Base-by-base conservation (phyloP, 2,113 vertebrate species). In the Pterocles gutturalis region DNA sequence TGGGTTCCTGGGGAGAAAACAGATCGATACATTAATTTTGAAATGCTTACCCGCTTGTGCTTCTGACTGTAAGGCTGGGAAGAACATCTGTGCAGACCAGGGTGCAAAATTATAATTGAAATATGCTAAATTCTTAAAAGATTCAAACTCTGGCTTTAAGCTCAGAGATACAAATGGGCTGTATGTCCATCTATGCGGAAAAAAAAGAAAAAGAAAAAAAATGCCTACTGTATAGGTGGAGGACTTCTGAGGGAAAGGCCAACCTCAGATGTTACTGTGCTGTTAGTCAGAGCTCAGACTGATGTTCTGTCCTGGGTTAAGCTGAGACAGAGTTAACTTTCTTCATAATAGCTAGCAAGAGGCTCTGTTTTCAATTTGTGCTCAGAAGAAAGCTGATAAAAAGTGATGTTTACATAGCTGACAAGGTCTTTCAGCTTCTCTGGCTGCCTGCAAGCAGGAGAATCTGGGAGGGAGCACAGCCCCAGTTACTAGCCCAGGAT, bases 21-120 rank as follows among this genome's bases (percentile, higher is more conserved):
- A 49, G 65, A 55, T 34, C 0, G 0, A 34, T 33, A 11, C 3
- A 29, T n/a, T 66, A 2, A 13, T 25, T 81, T 89, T 38, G 15
- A 82, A 61, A 58, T 21, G 11, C 11, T 85, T 58, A 29, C 15
- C 11, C 31, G 64, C 6, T 24, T 28, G 9, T 66, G 25, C 13
- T 57, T 73, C 55, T 84, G 48, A 20, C 60, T 75, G 9, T 70
- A 34, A 66, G 33, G 8, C 34, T 75, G 31, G 16, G n/a, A 79
- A 28, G 31, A 83, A 33, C 25, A 67, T 7, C 36, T 55, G 22
- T 31, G 57, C 24, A 86, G 62, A 31, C 2, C 24, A 67, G 21
- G 8, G 10, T 72, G 53, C 5, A 86, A 71, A 90, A 73, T 7
- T 45, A 24, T 34, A 51, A 41, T 17, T 64, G 22, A 91, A 86